A percentile compares a stretch with the other conserved stretches of the same genome.
Evolutionary conservation across 2,888 invertebrate genomes (phyloP).

Genomic region (Andrena bucephala): DNA sequence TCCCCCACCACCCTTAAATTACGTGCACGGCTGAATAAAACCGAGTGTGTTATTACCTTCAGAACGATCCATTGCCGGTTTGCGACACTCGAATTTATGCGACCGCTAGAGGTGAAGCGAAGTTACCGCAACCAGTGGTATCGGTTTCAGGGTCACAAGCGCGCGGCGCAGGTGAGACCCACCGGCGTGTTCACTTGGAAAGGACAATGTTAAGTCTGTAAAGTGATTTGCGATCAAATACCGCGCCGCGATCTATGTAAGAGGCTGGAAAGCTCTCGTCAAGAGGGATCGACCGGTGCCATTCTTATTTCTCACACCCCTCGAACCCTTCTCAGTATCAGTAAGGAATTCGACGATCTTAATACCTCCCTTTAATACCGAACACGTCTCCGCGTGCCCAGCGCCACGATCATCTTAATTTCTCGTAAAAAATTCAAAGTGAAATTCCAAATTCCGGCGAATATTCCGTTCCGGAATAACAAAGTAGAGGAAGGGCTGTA

Average conservation of each 20-base stretch:
- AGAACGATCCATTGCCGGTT: conserved; percentile 52
- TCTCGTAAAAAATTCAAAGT: too few species aligned
- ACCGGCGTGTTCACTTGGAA: conserved; percentile 26
- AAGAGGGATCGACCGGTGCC: not conserved
- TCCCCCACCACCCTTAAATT: conserved; percentile 30
- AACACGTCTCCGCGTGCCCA: too few species aligned
- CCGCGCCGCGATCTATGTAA: not conserved
- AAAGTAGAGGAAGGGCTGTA: too few species aligned
- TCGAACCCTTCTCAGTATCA: not conserved
- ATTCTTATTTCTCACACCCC: not conserved
- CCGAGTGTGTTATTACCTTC: conserved; percentile 49
- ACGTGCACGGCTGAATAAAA: conserved; percentile 37
- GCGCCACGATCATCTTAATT: too few species aligned
- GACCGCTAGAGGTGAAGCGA: conserved; percentile 57
- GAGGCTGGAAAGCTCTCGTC: not conserved
- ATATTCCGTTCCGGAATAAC: too few species aligned
- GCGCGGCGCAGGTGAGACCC: conserved; percentile 49
- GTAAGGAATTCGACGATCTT: not conserved
- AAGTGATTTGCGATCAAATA: not conserved
- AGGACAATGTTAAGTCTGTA: conserved; percentile 6
- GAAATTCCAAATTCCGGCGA: too few species aligned
- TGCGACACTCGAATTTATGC: conserved; percentile 63
- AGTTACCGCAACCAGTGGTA: conserved; percentile 57
- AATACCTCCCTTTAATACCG: too few species aligned
- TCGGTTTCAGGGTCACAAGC: conserved; percentile 61